Conservation (phyloP, 30 jellyfish, hydroid and myxozoan genomes). For the Aurelia aurita region DNA sequence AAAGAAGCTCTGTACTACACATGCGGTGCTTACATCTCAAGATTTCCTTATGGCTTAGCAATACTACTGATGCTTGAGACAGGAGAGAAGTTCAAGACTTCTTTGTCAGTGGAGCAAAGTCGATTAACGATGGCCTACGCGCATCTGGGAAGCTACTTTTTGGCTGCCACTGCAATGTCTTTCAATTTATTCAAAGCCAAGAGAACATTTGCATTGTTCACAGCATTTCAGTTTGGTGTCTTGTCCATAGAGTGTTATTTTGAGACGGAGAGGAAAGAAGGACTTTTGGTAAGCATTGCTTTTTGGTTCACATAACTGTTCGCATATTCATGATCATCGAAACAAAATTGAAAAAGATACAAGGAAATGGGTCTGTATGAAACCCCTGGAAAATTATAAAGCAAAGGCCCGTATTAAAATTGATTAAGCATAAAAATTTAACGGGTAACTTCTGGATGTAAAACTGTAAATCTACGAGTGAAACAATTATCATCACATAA, state of each 20-base stretch:
- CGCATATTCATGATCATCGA: too few relatives aligned
- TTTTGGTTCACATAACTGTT: too few relatives aligned
- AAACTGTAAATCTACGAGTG: too few relatives aligned
- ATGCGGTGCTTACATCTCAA: slow-evolving; percentile 54
- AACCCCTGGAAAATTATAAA: too few relatives aligned
- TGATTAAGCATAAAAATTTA: too few relatives aligned
- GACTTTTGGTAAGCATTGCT: slow-evolving; percentile 29
- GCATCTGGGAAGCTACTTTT: slow-evolving; percentile 78
- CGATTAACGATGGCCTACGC: slow-evolving; percentile 58
- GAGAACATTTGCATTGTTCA: slow-evolving; percentile 75
- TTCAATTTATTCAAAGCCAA: slow-evolving; percentile 77
- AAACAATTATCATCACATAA: too few relatives aligned
- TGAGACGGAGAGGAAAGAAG: slow-evolving; percentile 48
- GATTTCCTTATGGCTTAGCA: slow-evolving; percentile 96
- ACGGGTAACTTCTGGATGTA: too few relatives aligned
- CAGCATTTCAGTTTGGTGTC: slow-evolving; percentile 64
- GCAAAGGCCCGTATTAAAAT: too few relatives aligned
- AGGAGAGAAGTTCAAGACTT: slow-evolving; percentile 67
- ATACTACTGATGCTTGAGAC: slow-evolving; percentile 84
- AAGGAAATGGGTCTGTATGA: too few relatives aligned
- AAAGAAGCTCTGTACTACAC: slow-evolving; percentile 40
- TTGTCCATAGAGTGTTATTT: slow-evolving; percentile 59
- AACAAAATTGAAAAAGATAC: too few relatives aligned
- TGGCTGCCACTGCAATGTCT: slow-evolving; percentile 91
- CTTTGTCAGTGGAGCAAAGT: slow-evolving; percentile 25